A percentile compares a stretch with the other conserved stretches of the same genome.
Conservation (phyloP, 2,113 vertebrate species). For the Carollia perspicillata region DNA sequence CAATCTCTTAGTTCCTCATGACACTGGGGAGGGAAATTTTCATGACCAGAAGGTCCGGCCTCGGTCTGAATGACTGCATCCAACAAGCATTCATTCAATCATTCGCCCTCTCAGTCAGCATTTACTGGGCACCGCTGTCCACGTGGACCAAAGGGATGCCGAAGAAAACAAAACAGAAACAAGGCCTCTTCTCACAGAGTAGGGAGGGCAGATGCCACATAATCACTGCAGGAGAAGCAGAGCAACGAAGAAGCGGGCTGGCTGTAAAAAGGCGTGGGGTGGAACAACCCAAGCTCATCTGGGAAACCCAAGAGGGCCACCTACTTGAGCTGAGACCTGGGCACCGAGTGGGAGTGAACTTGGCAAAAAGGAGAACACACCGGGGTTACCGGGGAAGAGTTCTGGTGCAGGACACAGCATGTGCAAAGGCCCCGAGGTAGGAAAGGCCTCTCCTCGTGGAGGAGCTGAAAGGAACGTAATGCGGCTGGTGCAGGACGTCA, state of each 20-base stretch:
- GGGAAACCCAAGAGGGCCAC: not conserved
- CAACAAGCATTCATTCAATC: not conserved
- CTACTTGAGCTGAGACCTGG: not conserved
- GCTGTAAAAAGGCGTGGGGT: not conserved
- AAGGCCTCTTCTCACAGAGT: not conserved
- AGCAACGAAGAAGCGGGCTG: not conserved
- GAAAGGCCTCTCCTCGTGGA: not conserved
- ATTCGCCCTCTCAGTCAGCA: not conserved
- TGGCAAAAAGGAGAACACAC: not conserved
- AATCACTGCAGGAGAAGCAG: not conserved
- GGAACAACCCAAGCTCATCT: not conserved
- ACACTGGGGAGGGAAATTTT: too few species aligned
- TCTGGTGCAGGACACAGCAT: not conserved
- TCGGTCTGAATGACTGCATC: not conserved
- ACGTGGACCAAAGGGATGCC: not conserved
- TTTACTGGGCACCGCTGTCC: not conserved
- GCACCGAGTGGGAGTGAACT: not conserved
- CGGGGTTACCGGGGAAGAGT: not conserved
- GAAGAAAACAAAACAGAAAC: not conserved
- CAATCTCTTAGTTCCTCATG: rapidly evolving
- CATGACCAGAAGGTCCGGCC: not conserved
- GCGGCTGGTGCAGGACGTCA: not conserved
- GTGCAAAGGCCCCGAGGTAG: not conserved
- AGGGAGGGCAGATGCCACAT: not conserved
- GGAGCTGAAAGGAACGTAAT: not conserved